Base-by-base conservation (phyloP, 2,888 invertebrate species). In the Villa cingulata region DNA sequence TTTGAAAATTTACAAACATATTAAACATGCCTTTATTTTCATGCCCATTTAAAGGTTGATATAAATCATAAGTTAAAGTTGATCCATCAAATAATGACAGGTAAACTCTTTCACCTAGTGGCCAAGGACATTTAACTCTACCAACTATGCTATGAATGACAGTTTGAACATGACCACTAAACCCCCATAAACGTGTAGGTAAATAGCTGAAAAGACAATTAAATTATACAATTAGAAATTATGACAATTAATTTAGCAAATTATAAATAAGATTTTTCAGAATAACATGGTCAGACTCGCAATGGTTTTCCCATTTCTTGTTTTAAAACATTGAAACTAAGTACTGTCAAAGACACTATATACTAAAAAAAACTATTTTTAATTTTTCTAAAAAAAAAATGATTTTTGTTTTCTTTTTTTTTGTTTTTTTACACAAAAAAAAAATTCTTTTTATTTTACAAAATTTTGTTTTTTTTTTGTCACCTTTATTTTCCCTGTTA, bases 151-250 rank as follows among this genome's bases (percentile, higher is more conserved):
- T 92, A 70, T 94, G 94, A 45, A 92, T 72, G 50, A 92, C 84
- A 2, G 94, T 94, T 68, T 95, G 94, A 18, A 94, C 81, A 68
- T 95, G 94, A 14, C 94, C 94, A 68, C 90, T 92, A 68, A 89
- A 90, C 49, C 95, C 95, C 94, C 94, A 95, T 56, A 94, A 68
- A 55, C 87, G 74, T 43, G 92, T 88, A 43, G 92, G 92, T 57
- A 83, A 74, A 69, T 92, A 92, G 49, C 91, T 92, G 72, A 39
- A 77, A 75, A 53, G 54, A 58, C 53, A 54, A 47, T 50, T n/a
- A 47, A 37, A 48, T 27, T 45, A 15, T 37, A 37, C n/a, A 20
- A 34, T 7, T 12, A 15, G 23, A 16, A 34, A 34, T 10, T 43
- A 19, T 23, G 16, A 17, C 4, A 15, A 42, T 4, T 6, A 14